phyloP scores from a whole-genome alignment of 2,888 invertebrate species.

The Hylaea fasciaria region DNA sequence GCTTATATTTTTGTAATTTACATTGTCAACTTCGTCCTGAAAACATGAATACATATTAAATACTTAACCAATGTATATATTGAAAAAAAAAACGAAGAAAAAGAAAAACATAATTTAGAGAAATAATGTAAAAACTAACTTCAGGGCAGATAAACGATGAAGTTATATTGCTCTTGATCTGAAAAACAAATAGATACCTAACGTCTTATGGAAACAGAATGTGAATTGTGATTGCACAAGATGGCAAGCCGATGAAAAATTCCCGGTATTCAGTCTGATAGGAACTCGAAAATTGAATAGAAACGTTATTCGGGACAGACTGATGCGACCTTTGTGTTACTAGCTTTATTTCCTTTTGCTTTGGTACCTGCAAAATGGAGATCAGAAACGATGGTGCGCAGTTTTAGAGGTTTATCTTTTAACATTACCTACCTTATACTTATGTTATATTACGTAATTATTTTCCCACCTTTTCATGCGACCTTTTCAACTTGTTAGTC shows the following conservation, averaged over 20 bases:
- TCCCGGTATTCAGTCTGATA: conserved; percentile 57
- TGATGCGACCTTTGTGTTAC: conserved; percentile 57
- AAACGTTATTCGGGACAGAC: conserved; percentile 60
- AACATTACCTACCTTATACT: too few relatives aligned
- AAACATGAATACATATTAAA: too few relatives aligned
- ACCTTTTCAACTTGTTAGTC: not conserved
- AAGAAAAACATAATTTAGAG: too few relatives aligned
- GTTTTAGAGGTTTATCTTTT: conserved; percentile 4
- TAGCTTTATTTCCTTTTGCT: conserved; percentile 55
- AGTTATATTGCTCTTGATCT: not conserved
- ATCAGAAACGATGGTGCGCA: conserved; percentile 11
- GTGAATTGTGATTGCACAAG: conserved; percentile 52
- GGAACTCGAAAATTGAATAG: conserved; percentile 69
- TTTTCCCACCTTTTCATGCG: not conserved
- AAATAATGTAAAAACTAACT: too few relatives aligned
- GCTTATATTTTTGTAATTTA: too few relatives aligned
- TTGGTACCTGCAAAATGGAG: conserved; percentile 33
- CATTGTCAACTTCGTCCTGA: too few relatives aligned
- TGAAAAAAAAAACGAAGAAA: too few relatives aligned
- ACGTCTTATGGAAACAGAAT: conserved; percentile 23
- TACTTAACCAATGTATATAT: too few relatives aligned
- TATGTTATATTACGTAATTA: too few relatives aligned
- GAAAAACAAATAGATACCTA: conserved; percentile 4
- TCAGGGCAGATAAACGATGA: too few relatives aligned
- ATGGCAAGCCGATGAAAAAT: conserved; percentile 73